Evolutionary conservation across 1,140 invertebrate genomes (phyloP).

Genomic region (Penaeus japonicus): DNA sequence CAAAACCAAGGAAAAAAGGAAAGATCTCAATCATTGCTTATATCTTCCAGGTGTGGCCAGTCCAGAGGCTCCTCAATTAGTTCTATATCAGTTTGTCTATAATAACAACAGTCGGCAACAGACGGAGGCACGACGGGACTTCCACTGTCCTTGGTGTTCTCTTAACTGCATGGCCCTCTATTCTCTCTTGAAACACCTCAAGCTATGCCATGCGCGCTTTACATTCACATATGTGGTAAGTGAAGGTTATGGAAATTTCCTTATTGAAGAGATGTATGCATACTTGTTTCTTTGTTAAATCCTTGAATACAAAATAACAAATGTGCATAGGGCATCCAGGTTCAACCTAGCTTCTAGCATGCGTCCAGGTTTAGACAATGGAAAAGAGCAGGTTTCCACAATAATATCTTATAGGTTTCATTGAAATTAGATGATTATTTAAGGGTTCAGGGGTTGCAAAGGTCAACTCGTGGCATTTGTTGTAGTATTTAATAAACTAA

Average conservation of each 20-base stretch:
- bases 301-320: no score
- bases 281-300: neutral
- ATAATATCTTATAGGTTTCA: no score
- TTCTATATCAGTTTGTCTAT: conserved; percentile 95
- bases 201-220: conserved; percentile 91
- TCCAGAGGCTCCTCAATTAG: conserved; percentile 67
- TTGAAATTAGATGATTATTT: no score
- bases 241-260: conserved; percentile 50
- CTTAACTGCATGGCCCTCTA: conserved; percentile 88
- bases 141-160: conserved; percentile 94
- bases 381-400: no score
- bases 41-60: conserved; percentile 47
- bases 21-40: neutral
- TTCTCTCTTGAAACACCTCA: conserved; percentile 90
- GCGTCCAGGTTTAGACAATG: no score
- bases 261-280: neutral
- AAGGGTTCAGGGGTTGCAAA: no score
- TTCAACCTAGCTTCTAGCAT: no score
- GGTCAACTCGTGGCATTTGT: no score
- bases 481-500: no score
- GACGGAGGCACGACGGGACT: conserved; percentile 90
- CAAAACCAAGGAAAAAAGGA: neutral
- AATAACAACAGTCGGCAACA: conserved; percentile 94
- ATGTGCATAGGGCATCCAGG: no score
- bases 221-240: conserved; percentile 90